A percentile compares a stretch with the other conserved stretches of the same genome.
Evolutionary conservation across 2,888 invertebrate genomes (phyloP).

Genomic region (Dimorphilus gyrociliatus): DNA sequence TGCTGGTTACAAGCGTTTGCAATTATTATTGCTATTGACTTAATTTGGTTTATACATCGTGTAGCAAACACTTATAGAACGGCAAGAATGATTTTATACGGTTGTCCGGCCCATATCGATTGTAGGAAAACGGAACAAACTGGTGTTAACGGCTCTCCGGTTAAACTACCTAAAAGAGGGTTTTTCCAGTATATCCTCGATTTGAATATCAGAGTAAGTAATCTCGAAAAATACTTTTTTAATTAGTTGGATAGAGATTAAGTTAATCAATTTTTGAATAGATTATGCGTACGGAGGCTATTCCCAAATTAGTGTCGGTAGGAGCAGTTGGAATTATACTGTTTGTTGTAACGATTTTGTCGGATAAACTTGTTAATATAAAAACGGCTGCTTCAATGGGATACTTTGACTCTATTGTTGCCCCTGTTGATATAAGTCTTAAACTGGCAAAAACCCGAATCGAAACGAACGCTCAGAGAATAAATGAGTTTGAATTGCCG

Average conservation of each 20-base stretch:
- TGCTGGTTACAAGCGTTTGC: conserved; percentile 13
- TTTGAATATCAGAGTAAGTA: no score
- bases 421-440: conserved; percentile 23
- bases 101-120: conserved; percentile 29
- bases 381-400: conserved; percentile 13
- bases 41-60: conserved; percentile 27
- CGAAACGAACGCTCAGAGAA: conserved; percentile 24
- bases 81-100: conserved; percentile 25
- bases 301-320: conserved; percentile 28
- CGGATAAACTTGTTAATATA: conserved; percentile 10
- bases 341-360: conserved; percentile 9
- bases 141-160: neutral
- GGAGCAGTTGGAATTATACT: no score
- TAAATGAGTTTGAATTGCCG: conserved; percentile 30
- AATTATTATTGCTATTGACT: conserved; percentile 21
- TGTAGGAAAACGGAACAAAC: conserved; percentile 12
- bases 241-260: no score
- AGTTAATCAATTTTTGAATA: conserved; percentile 14
- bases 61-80: conserved; percentile 26
- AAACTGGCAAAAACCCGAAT: conserved; percentile 22
- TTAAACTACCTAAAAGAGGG: no score
- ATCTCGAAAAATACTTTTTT: no score
- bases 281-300: conserved; percentile 27
- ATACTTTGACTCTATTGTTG: conserved; percentile 15
- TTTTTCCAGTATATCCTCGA: no score